Percentiles rank a stretch among this genome's conserved stretches.
Evolutionary conservation across 2,888 invertebrate species (phyloP).

Genomic region (Antheraea yamamai): DNA sequence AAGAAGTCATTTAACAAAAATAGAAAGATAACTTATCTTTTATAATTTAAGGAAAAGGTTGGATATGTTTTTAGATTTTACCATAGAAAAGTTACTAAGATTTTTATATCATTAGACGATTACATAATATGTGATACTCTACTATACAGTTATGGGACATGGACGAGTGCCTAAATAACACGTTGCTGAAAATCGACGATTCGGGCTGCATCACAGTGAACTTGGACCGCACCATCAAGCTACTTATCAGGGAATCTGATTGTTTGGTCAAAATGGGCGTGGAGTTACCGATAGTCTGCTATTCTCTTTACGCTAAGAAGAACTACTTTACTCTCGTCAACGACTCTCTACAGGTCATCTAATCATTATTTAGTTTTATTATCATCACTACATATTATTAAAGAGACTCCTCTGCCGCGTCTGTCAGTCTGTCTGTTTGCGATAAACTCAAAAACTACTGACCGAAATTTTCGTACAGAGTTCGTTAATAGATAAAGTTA

Average conservation of each 20-base stretch:
- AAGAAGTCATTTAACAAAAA: too few species aligned
- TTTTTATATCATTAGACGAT: neutral
- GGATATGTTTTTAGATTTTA: too few species aligned
- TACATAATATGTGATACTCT: neutral
- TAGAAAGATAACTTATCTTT: too few species aligned
- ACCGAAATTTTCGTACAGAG: too few species aligned
- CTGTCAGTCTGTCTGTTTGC: too few species aligned
- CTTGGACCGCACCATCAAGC: conserved; percentile 87
- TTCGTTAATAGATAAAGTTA: too few species aligned
- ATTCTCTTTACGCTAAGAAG: conserved; percentile 88
- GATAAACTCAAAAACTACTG: too few species aligned
- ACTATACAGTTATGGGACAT: conserved; percentile 83
- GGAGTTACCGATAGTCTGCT: conserved; percentile 90
- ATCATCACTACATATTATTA: too few species aligned
- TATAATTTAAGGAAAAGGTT: too few species aligned
- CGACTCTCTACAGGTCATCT: conserved; percentile 85
- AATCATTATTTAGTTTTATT: neutral
- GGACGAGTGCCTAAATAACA: conserved; percentile 84
- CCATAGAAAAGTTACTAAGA: too few species aligned
- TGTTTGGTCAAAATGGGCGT: conserved; percentile 91
- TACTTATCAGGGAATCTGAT: conserved; percentile 92
- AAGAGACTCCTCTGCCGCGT: too few species aligned
- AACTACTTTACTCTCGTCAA: conserved; percentile 89
- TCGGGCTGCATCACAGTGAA: conserved; percentile 88
- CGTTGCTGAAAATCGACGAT: conserved; percentile 84